Evolutionary conservation across 2,113 vertebrate species (phyloP).

Genomic region (Chloroceryle aenea): DNA sequence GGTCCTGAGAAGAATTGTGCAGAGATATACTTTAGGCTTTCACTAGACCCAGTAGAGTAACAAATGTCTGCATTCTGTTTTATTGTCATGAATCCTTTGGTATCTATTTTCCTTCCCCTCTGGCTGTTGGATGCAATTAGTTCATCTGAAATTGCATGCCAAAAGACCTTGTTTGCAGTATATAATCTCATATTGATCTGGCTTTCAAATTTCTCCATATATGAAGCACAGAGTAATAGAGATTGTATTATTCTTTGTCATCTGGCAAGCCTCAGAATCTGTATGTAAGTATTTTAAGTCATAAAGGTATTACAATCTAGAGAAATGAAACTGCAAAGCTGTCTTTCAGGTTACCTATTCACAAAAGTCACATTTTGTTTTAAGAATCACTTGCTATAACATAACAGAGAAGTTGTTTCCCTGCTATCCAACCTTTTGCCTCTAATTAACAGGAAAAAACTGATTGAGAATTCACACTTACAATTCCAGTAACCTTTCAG

Average conservation of each 20-base stretch:
- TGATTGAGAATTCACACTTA: neutral
- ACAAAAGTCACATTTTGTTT: neutral
- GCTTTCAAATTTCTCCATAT: neutral
- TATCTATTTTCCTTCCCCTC: neutral
- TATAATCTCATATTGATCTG: neutral
- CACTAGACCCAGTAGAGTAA: neutral
- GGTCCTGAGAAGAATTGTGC: conserved; percentile 19
- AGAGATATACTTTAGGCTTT: neutral
- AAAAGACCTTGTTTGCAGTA: neutral
- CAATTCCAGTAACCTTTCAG: neutral
- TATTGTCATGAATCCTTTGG: neutral
- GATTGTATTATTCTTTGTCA: neutral
- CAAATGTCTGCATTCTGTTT: neutral
- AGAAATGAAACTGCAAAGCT: neutral
- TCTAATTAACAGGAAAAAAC: neutral
- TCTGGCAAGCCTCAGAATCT: neutral
- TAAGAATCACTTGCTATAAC: neutral
- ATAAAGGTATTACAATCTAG: neutral
- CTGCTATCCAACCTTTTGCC: neutral
- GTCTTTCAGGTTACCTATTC: neutral
- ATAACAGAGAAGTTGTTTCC: neutral
- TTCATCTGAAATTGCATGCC: neutral
- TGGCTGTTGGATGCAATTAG: neutral
- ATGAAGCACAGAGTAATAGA: neutral
- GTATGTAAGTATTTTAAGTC: neutral